Percentiles rank a stretch among this genome's conserved stretches.
Conservation (phyloP, 2,888 invertebrate species). For the Ennomos erosarius region DNA sequence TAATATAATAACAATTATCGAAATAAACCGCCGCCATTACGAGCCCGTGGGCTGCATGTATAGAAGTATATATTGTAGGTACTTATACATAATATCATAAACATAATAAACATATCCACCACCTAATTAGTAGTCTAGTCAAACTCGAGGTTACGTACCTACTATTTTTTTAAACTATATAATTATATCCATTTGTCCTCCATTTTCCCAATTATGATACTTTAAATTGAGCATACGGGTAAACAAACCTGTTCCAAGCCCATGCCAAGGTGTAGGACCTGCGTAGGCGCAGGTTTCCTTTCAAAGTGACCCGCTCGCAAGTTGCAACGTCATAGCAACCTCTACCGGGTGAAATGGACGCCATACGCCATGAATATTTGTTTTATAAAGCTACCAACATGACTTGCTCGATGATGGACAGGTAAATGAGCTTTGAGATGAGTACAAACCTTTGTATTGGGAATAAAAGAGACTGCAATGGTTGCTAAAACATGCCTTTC, state of each 20-base stretch:
- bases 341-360: conserved; percentile 18
- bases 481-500: too few species aligned
- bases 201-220: conserved; percentile 15
- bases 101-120: too few species aligned
- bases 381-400: conserved; percentile 41
- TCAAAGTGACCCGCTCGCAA: conserved; percentile 20
- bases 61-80: too few species aligned
- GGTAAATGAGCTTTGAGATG: conserved; percentile 36
- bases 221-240: conserved; percentile 8
- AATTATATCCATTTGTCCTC: neutral
- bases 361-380: conserved; percentile 31
- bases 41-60: too few species aligned
- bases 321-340: conserved; percentile 24
- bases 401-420: conserved; percentile 37
- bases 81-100: too few species aligned
- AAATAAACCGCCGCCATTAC: too few species aligned
- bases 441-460: conserved; percentile 11
- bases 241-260: conserved; percentile 27
- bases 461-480: neutral
- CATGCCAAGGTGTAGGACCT: conserved; percentile 11
- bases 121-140: too few species aligned
- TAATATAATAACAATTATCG: too few species aligned
- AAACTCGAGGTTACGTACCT: too few species aligned
- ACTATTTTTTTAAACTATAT: too few species aligned
- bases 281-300: conserved; percentile 31